phyloP scores from a whole-genome alignment of 1,140 invertebrate genomes.

The Trichonephila inaurata region DNA sequence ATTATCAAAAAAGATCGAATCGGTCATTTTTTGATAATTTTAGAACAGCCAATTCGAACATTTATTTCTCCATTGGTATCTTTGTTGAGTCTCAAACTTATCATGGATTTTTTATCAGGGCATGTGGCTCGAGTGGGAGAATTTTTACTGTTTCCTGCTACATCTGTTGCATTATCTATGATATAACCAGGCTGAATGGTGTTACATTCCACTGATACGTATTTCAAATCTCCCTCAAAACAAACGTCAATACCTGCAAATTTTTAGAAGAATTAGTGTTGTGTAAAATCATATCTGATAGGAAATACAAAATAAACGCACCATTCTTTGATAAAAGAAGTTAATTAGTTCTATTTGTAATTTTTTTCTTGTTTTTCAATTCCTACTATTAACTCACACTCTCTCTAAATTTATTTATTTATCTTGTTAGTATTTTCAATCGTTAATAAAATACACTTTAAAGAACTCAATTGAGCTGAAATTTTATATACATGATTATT shows the following conservation, averaged over 20 bases:
- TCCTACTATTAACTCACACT: too few species aligned
- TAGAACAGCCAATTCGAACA: background rate
- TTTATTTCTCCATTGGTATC: background rate
- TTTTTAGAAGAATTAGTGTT: background rate
- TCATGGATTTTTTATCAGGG: background rate
- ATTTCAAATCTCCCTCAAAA: background rate
- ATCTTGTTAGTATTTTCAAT: too few species aligned
- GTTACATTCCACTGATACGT: background rate
- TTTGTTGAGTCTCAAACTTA: background rate
- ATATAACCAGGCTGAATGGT: background rate
- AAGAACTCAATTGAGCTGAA: too few species aligned
- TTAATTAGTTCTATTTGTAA: too few species aligned
- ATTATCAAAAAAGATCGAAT: background rate
- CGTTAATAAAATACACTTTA: too few species aligned
- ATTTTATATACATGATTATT: too few species aligned
- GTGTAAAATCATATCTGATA: too few species aligned
- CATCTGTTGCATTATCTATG: background rate
- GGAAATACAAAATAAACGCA: too few species aligned
- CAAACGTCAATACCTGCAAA: background rate
- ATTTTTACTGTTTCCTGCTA: background rate
- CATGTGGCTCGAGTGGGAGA: background rate
- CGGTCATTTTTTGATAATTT: background rate
- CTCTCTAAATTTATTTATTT: too few species aligned
- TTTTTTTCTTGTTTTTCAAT: too few species aligned
- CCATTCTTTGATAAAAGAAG: too few species aligned